Conservation (phyloP, 2,888 invertebrate genomes). For the Nematopogon swammerdamellus region DNA sequence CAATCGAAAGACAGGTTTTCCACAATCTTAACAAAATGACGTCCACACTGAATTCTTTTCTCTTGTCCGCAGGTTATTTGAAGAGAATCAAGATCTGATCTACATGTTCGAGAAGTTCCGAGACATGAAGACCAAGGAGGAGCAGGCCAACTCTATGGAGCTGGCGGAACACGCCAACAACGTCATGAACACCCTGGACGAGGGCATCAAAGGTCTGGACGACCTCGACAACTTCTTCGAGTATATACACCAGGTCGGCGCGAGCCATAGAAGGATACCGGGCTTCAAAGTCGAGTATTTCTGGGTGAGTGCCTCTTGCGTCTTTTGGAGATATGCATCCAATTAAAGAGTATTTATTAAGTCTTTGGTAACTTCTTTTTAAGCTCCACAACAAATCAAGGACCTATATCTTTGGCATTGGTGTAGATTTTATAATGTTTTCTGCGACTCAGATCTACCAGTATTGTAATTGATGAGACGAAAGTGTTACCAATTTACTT, state of each 20-base stretch:
- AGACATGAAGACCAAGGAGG: conserved; percentile 73
- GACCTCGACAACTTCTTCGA: conserved; percentile 82
- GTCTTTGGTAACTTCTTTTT: no score
- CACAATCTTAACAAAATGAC: no score
- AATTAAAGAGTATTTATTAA: no score
- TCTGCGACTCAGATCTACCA: no score
- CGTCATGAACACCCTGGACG: conserved; percentile 87
- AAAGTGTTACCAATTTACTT: no score
- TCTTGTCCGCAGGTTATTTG: conserved; percentile 68
- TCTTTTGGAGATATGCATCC: no score
- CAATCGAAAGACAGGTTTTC: no score
- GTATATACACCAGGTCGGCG: conserved; percentile 79
- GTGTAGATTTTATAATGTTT: no score
- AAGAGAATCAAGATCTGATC: conserved; percentile 77
- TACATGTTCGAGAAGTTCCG: conserved; percentile 79
- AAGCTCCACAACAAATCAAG: no score
- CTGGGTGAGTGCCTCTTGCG: conserved; percentile 75
- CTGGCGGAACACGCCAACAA: conserved; percentile 83
- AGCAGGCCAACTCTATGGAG: conserved; percentile 77
- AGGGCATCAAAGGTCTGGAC: conserved; percentile 83
- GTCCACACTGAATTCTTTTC: no score
- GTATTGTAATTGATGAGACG: no score
- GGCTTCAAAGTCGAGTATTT: conserved; percentile 85
- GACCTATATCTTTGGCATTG: no score
- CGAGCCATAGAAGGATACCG: conserved; percentile 77